Conservation (phyloP, 2,797 vertebrate species). For the Chelonia mydas region DNA sequence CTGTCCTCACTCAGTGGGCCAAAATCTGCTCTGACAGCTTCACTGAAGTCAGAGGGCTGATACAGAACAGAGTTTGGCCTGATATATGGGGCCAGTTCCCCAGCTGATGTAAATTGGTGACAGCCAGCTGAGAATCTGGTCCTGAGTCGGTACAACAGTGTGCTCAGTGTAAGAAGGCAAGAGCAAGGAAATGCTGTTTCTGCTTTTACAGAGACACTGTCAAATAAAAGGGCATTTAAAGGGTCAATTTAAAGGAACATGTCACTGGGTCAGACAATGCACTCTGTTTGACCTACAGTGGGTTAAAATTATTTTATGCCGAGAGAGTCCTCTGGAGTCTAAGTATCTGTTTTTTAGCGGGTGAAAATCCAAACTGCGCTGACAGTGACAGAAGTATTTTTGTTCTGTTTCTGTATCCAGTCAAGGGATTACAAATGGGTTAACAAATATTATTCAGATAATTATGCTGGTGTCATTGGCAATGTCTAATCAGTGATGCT, state of each 20-base stretch:
- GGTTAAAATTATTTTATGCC: not conserved
- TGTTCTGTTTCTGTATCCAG: not conserved
- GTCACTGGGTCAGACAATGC: not conserved
- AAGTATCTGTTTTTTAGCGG: not conserved
- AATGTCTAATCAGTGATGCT: fast-evolving
- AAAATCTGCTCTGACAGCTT: conserved; percentile 38
- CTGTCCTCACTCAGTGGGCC: not conserved
- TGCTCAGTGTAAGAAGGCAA: not conserved
- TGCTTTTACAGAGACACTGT: fast-evolving
- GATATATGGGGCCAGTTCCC: not conserved
- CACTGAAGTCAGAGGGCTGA: not conserved
- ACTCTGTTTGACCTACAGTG: not conserved
- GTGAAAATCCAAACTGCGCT: not conserved
- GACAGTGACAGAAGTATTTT: not conserved
- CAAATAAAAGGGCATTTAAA: not conserved
- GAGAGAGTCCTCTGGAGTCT: not conserved
- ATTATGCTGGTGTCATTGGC: not conserved
- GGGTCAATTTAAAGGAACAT: not conserved
- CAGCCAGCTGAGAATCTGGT: not conserved
- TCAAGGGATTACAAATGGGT: fast-evolving
- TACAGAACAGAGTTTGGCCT: not conserved
- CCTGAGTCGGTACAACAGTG: not conserved
- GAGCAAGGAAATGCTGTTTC: fast-evolving
- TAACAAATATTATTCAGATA: not conserved
- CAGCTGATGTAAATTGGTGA: not conserved